Evolutionary conservation across 2,113 vertebrate genomes (phyloP).

Genomic region (Mohoua ochrocephala): DNA sequence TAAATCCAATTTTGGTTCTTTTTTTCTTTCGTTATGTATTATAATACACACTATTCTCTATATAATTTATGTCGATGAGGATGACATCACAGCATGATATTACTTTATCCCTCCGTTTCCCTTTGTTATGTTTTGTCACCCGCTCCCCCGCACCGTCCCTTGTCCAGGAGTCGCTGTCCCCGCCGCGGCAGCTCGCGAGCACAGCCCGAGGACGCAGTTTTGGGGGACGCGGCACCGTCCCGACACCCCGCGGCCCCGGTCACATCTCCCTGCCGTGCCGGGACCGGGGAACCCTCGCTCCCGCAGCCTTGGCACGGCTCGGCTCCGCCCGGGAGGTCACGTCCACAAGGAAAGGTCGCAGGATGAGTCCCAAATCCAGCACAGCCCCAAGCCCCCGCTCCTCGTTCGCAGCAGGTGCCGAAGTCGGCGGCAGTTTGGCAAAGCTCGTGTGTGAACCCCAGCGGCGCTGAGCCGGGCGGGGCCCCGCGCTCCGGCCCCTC

Average conservation of each 20-base stretch:
- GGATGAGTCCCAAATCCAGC: background rate
- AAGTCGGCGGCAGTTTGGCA: background rate
- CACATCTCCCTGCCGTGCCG: background rate
- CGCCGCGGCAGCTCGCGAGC: fast-evolving
- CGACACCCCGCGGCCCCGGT: fast-evolving
- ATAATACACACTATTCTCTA: slow-evolving; percentile 54
- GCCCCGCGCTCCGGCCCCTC: fast-evolving
- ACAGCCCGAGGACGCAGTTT: background rate
- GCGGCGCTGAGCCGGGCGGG: fast-evolving
- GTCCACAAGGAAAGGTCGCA: background rate
- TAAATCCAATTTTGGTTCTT: slow-evolving; percentile 65
- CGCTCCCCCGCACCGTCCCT: background rate
- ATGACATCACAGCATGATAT: background rate
- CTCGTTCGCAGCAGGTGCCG: fast-evolving
- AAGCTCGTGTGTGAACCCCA: fast-evolving
- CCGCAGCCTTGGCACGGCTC: fast-evolving
- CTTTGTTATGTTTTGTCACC: background rate
- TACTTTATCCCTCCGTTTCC: background rate
- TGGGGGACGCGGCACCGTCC: background rate
- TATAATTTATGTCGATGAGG: slow-evolving; percentile 26
- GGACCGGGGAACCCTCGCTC: background rate
- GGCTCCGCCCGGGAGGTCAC: background rate
- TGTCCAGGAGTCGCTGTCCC: background rate
- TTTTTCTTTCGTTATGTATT: slow-evolving; percentile 1
- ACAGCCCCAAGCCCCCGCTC: background rate